phyloP scores from a whole-genome alignment of 2,797 vertebrate species.

The Limosa lapponica region DNA sequence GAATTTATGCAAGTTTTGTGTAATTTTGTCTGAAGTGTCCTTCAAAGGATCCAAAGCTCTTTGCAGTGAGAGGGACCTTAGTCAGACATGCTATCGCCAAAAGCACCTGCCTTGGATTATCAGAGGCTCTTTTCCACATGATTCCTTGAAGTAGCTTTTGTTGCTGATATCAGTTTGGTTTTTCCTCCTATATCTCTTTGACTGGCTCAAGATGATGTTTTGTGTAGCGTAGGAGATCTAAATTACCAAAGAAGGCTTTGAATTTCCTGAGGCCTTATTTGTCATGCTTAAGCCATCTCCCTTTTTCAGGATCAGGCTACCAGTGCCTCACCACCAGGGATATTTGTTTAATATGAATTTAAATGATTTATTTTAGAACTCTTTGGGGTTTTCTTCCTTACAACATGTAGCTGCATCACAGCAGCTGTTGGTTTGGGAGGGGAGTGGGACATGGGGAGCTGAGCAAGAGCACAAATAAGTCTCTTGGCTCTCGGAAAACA shows the following conservation, averaged over 20 bases:
- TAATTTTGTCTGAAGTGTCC: background rate
- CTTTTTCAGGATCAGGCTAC: background rate
- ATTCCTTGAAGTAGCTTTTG: background rate
- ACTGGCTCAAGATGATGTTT: background rate
- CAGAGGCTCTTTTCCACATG: background rate
- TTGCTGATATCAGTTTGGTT: background rate
- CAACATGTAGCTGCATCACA: fast-evolving
- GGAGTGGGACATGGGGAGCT: background rate
- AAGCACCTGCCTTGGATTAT: background rate
- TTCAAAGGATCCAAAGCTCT: background rate
- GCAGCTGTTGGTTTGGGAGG: background rate
- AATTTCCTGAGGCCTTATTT: background rate
- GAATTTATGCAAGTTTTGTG: background rate
- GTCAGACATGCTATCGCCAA: background rate
- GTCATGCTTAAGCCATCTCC: background rate
- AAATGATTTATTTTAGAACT: background rate
- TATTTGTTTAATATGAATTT: background rate
- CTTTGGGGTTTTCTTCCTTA: background rate
- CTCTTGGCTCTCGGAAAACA: background rate
- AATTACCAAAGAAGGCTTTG: background rate
- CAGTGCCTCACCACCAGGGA: background rate
- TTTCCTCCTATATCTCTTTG: background rate
- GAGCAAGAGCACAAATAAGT: background rate
- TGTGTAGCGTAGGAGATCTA: background rate
- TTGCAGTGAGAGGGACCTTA: background rate